Percentiles rank a stretch among this genome's conserved stretches.
Evolutionary conservation across 1,140 invertebrate species (phyloP).

Genomic region (Drosophila bocqueti): DNA sequence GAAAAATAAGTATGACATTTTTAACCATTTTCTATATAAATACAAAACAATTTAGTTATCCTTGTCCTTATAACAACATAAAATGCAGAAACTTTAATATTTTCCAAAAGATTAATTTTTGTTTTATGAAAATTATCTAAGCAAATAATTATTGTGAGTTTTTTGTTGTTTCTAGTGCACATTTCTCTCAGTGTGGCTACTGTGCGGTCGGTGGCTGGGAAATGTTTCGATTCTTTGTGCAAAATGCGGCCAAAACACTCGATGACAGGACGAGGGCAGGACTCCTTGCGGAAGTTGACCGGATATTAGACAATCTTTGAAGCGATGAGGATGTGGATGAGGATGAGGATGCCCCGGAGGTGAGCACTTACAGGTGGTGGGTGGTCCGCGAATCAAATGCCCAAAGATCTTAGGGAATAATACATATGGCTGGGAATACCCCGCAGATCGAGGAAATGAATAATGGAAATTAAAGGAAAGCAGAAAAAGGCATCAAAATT

Average conservation of each 20-base stretch:
- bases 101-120: not conserved
- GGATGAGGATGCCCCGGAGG: not conserved
- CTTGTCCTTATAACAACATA: too few relatives aligned
- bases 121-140: not conserved
- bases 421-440: slow-evolving; percentile 1
- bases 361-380: slow-evolving; percentile 48
- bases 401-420: slow-evolving; percentile 20
- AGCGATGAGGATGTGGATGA: not conserved
- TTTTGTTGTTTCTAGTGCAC: too few relatives aligned
- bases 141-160: not conserved
- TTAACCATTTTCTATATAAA: not conserved
- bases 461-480: not conserved
- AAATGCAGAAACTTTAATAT: not conserved
- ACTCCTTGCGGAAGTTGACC: slow-evolving; percentile 51
- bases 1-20: not conserved
- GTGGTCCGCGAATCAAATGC: slow-evolving; percentile 26
- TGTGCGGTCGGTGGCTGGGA: slow-evolving; percentile 27
- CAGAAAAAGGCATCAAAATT: too few relatives aligned
- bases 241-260: slow-evolving; percentile 49
- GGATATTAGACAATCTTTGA: slow-evolving; percentile 45
- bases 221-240: slow-evolving; percentile 36
- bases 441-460: not conserved
- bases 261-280: slow-evolving; percentile 28
- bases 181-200: slow-evolving; percentile 21
- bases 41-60: not conserved